Evolutionary conservation across 2,797 vertebrate genomes (phyloP), one percentile per base, ranked within the genome.

Genomic region (Falco naumanni): DNA sequence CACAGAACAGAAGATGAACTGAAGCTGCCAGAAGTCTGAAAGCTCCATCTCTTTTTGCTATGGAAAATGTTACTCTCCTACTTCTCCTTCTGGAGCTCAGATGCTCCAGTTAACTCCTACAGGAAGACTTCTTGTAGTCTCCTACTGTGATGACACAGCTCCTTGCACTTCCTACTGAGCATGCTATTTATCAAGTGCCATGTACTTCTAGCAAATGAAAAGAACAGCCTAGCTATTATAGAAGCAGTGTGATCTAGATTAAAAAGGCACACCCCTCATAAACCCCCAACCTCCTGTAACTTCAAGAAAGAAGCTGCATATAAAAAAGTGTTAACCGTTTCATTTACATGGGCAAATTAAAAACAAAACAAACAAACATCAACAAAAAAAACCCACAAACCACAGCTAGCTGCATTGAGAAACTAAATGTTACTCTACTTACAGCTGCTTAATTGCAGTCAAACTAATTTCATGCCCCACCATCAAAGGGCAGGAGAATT

Each of bases 401-500:
- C 14, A 65, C 16, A 56, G 7, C 13, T 63, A 77, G 29, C 10
- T 71, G 24, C 22, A 22, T 7, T 53, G 8, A 39, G 12, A 70
- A 92, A 89, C 4, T 22, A 54, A 69, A 5, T 71, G 33, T 84
- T 81, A 4, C 9, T 78, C 12, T 50, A 65, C 39, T 74, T 56
- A 65, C 37, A 79, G 39, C 29, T 87, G 17, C 21, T 75, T 89
- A 84, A 93, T 93, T 94, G 65, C 91, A 89, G 57, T 69, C 69
- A 83, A 84, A 77, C 57, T 6, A 77, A 87, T 84, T 93, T 90
- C 54, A 50, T 56, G 34, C 33, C 28, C 37, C 43, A 50, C 19
- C 26, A 64, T 86, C 64, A 85, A 89, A 92, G 93, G 10, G 26
- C 2, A 0, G 17, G 22, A 88, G 39, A 82, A 47, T 88, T 71